These are phyloP conservation scores for Neria commutata DNA, from an alignment of 2,888 invertebrate species.

Conservation along the genomic window DNA sequence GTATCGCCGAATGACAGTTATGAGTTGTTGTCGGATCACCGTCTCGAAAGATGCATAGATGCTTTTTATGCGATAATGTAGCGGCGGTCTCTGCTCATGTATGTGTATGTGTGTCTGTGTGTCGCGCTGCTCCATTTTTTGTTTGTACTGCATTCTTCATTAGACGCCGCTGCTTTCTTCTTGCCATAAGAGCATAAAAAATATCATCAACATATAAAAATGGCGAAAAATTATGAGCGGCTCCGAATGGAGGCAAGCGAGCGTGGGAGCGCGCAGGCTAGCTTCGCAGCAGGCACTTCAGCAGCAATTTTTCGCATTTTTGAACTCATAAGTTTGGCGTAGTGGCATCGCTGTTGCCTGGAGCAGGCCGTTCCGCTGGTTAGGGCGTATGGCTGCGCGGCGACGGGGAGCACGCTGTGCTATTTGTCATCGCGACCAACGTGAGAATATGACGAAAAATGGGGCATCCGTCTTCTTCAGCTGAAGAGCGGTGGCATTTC, in stretches of 20 bases:
- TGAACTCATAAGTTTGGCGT: slow-evolving; percentile 28
- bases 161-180: not conserved
- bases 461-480: slow-evolving; percentile 37
- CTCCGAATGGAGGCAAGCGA: not conserved
- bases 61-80: not conserved
- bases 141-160: not conserved
- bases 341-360: not conserved
- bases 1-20: slow-evolving; percentile 54
- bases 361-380: not conserved
- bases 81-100: not conserved
- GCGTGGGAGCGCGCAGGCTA: not conserved
- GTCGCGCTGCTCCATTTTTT: not conserved
- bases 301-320: slow-evolving; percentile 30
- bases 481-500: slow-evolving; percentile 2
- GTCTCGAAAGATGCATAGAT: not conserved
- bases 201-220: not conserved
- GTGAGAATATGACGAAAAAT: slow-evolving; percentile 37
- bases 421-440: slow-evolving; percentile 38
- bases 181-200: not conserved
- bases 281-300: slow-evolving; percentile 19
- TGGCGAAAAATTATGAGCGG: not conserved
- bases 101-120: slow-evolving; percentile 7
- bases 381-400: not conserved
- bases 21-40: slow-evolving; percentile 37
- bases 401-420: slow-evolving; percentile 21